phyloP scores from a whole-genome alignment of 2,888 invertebrate species.

The Lasioglossum zephyrum region DNA sequence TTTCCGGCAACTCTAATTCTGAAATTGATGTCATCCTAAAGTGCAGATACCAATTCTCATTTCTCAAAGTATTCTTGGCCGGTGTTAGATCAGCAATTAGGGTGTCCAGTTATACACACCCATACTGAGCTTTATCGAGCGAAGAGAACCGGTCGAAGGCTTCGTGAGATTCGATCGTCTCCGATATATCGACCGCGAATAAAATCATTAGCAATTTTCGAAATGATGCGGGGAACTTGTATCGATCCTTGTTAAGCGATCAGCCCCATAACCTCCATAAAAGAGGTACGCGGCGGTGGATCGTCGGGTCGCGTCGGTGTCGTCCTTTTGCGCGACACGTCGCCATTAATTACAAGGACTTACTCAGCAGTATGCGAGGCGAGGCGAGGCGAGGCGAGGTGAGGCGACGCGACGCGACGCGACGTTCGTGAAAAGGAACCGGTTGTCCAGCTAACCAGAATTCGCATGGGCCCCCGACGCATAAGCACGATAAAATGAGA shows the following conservation, averaged over 20 bases:
- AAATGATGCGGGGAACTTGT: slow-evolving; percentile 19
- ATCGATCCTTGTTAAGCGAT: slow-evolving; percentile 25
- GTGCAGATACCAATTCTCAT: not conserved
- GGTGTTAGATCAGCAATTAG: slow-evolving; percentile 16
- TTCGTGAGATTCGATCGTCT: not conserved
- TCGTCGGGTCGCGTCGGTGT: slow-evolving; percentile 20
- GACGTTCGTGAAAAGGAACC: slow-evolving; percentile 44
- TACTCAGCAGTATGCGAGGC: slow-evolving; percentile 40
- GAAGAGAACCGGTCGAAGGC: not conserved
- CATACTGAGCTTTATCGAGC: not conserved
- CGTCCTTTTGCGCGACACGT: slow-evolving; percentile 29
- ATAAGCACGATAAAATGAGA: not conserved
- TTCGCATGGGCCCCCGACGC: not conserved
- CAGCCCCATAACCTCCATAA: slow-evolving; percentile 9
- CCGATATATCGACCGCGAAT: not conserved
- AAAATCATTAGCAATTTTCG: not conserved
- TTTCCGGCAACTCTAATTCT: not conserved
- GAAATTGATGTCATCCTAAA: not conserved
- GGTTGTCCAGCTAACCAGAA: slow-evolving; percentile 56
- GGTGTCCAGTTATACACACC: not conserved
- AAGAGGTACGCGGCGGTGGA: not conserved
- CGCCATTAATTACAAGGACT: slow-evolving; percentile 51
- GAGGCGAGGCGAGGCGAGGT: not conserved
- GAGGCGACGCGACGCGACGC: not conserved
- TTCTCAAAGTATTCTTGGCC: slow-evolving; percentile 2